Evolutionary conservation across 1,140 invertebrate genomes (phyloP), one percentile per base, ranked within the genome.

Genomic region (Drosophila bocqueti): DNA sequence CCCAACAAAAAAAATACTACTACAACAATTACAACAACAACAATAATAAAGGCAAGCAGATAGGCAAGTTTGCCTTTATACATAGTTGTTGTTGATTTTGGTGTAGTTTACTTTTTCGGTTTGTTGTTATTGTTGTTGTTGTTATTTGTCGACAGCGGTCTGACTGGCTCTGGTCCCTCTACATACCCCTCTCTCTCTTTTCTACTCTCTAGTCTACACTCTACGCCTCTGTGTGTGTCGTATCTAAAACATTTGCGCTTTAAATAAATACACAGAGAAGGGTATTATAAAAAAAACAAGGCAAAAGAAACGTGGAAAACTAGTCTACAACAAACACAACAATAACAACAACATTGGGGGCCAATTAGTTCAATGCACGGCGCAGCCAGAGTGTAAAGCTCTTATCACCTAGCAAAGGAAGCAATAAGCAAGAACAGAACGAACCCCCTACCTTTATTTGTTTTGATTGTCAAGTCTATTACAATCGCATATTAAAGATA

Each of bases 191-290:
- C 16, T 10, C 24, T 8, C n/a, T 40, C 47, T 38, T 24, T 55
- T 24, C 34, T 11, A 38, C 34, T 40, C 36, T 26, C 36, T 40
- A 26, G 15, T 40, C 54, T 40, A 57, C 54, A 40, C 36, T 57
- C 54, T 57, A 40, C 54, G 54, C 54, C 54, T 57, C 54, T 40
- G 54, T 77, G 66, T 89, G 64, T 90, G 85, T 89, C 85, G 85
- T 90, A 90, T 90, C 85, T 90, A 90, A 89, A 90, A 82, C 85
- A 90, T 90, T 90, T 90, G 85, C 85, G 85, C 85, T 90, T 90
- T 90, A 85, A 90, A 90, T 90, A 90, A 90, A 90, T 90, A 90
- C 78, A 85, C 74, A 87, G 63, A 81, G 78, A 84, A 76, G 75
- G 79, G 82, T 81, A 89, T 89, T 81, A 89, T 84, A 87, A 86